A percentile compares a stretch with the other conserved stretches of the same genome.
phyloP scores from a whole-genome alignment of 2,888 invertebrate species.

The Eilema sororculum region DNA sequence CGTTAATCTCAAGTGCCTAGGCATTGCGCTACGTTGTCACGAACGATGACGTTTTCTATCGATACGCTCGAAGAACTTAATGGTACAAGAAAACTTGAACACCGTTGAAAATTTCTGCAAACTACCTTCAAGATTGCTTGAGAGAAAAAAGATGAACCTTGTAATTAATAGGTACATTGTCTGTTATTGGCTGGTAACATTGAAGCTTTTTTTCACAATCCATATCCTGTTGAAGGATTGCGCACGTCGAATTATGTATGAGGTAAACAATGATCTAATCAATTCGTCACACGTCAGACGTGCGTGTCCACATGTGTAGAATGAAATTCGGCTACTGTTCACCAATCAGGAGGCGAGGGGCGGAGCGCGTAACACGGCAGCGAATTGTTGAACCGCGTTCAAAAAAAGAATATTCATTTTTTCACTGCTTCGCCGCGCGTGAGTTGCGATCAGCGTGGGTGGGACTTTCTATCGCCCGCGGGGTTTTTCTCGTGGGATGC shows the following conservation, averaged over 20 bases:
- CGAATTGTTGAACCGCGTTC: constrained; percentile 66
- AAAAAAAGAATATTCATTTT: constrained; percentile 71
- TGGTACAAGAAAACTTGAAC: background rate
- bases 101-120: constrained; percentile 4
- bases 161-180: background rate
- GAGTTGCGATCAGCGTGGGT: constrained; percentile 72
- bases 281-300: constrained; percentile 53
- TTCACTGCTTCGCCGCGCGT: constrained; percentile 56
- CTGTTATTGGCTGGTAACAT: background rate
- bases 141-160: background rate
- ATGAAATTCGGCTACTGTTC: constrained; percentile 74
- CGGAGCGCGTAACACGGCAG: constrained; percentile 82
- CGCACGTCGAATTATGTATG: constrained; percentile 16
- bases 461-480: constrained; percentile 83
- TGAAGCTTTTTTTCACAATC: background rate
- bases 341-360: constrained; percentile 78
- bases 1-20: background rate
- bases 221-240: background rate
- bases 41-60: constrained; percentile 1
- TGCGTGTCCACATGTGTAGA: constrained; percentile 59
- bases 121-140: background rate
- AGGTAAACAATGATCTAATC: constrained; percentile 44
- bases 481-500: constrained; percentile 78
- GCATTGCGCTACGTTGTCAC: background rate
- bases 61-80: constrained; percentile 1